Evolutionary conservation across 2,888 invertebrate species (phyloP), one percentile per base, ranked within the genome.

Genomic region (Anagyrus pseudococci): DNA sequence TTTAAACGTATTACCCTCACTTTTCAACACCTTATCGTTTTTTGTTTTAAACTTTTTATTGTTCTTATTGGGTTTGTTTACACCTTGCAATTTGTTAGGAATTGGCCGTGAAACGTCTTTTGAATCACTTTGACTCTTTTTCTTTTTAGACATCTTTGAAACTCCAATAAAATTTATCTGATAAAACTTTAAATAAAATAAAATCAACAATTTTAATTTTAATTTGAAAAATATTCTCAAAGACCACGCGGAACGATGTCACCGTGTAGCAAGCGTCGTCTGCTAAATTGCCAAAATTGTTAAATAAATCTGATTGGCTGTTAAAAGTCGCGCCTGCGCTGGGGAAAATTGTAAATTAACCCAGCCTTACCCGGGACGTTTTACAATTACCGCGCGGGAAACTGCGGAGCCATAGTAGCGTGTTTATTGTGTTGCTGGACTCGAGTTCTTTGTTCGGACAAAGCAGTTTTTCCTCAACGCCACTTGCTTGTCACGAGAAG

Each of bases 81-180:
- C 33, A 47, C 44, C 25, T 44, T 53, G 55, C 4, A 56, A 22
- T 4, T 55, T 62, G 47, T 61, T 4, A 17, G 43, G n/a, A n/a
- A n/a, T n/a, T n/a, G n/a, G n/a, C n/a, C n/a, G 52, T n/a, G 52
- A 20, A 7, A 19, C n/a, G 0, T 8, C 1, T 29, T 60, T 56
- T 4, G n/a, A 33, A 0, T 54, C 54, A 46, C 29, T 50, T 58
- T 61, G 44, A 40, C 22, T 29, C 40, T 58, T 61, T 15, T 40
- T 65, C 33, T 58, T 61, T 43, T 65, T 65, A 0, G 65, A 58
- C 61, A 61, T 65, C n/a, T 20, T 44, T 48, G 7, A 20, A 33
- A 2, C 19, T 23, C 40, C 10, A 49, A n/a, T n/a, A n/a, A n/a
- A n/a, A n/a, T n/a, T n/a, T n/a, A n/a, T n/a, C n/a, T n/a, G n/a